Evolutionary conservation across 1,140 invertebrate species (phyloP), one percentile per base, ranked within the genome.

Genomic region (Oreohelix idahoensis): DNA sequence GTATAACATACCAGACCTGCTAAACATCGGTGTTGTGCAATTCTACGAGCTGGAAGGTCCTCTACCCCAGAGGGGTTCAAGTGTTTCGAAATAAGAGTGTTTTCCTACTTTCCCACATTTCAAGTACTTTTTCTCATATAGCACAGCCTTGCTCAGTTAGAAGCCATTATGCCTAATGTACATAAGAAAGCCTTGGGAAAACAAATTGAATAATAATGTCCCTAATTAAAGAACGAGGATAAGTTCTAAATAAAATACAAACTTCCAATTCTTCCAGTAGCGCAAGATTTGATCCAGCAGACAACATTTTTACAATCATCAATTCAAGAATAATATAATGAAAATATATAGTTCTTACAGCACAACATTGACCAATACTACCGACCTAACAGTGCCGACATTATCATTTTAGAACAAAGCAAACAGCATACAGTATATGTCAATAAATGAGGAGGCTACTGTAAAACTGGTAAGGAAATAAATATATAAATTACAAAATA

Each of bases 331-430:
- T 4, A 58, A 58, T 32, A 29, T 29, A 29, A 58, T 58, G 63
- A 66, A 66, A 35, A 66, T 66, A 66, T 66, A 66, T 32, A 29
- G 29, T 66, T 66, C 63, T 32, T 66, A 66, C 63, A 66, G 29
- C 8, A 32, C n/a, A 66, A 29, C 1, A 29, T 35, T 13, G 63
- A 1, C 53, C 29, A 32, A 32, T 66, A 66, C 63, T 66, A 66
- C 63, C 63, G 63, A 8, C 63, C 63, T 32, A 35, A 66, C 5
- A 32, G 63, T n/a, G 32, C n/a, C 29, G 29, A 15, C 17, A 17
- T 32, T 66, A 66, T 32, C 63, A 66, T n/a, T n/a, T n/a, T n/a
- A n/a, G n/a, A n/a, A n/a, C n/a, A n/a, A n/a, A n/a, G n/a, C n/a
- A n/a, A n/a, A n/a, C n/a, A n/a, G n/a, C n/a, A n/a, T n/a, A n/a